Evolutionary conservation across 2,113 vertebrate genomes (phyloP).

Genomic region (Pollachius pollachius): DNA sequence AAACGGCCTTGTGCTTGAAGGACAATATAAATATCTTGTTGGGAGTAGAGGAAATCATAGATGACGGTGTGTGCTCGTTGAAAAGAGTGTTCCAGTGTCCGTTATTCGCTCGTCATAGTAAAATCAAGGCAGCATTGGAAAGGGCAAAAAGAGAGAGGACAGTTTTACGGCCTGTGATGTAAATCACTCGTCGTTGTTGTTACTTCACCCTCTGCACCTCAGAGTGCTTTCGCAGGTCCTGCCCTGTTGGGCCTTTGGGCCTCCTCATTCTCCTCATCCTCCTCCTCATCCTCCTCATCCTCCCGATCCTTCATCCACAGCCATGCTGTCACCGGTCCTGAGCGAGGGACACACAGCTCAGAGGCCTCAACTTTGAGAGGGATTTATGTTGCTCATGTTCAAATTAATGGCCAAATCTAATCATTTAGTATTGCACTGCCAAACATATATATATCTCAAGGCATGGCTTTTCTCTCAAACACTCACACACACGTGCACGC

Average conservation of each 20-base stretch:
- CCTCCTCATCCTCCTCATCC: slow-evolving; percentile 27
- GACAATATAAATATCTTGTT: no score
- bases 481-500: background rate
- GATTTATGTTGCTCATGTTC: slow-evolving; percentile 6
- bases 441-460: background rate
- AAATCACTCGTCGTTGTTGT: slow-evolving; percentile 17
- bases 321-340: slow-evolving; percentile 13
- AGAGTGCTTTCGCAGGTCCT: slow-evolving; percentile 36
- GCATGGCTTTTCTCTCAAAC: background rate
- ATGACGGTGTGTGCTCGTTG: no score
- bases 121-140: no score
- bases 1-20: no score
- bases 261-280: slow-evolving; percentile 12
- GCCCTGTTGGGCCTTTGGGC: slow-evolving; percentile 15
- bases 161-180: slow-evolving; percentile 14
- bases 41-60: no score
- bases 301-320: slow-evolving; percentile 21
- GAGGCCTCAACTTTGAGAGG: slow-evolving; percentile 17
- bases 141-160: background rate
- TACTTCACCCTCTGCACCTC: slow-evolving; percentile 18
- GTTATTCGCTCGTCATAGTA: no score
- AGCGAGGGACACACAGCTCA: slow-evolving; percentile 3
- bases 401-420: background rate
- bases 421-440: background rate
- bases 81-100: no score